Base-by-base conservation (phyloP, 2,888 invertebrate species). In the Polydrusus cervinus region DNA sequence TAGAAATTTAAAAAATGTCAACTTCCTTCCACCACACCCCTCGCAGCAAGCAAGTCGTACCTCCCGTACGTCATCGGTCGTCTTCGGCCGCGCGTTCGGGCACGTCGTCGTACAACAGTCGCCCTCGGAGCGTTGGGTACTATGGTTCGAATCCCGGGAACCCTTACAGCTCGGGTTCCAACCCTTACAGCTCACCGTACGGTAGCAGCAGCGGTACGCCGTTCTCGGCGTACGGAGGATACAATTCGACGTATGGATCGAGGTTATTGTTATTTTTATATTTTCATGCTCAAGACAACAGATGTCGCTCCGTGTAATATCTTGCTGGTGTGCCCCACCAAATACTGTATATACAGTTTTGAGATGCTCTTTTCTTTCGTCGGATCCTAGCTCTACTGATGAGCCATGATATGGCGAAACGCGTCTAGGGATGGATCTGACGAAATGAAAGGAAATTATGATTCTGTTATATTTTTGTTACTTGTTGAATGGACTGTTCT, bases 1-100 rank as follows among this genome's bases (percentile, higher is more conserved):
- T n/a, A n/a, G n/a, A n/a, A n/a, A n/a, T n/a, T 25, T 1, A 16
- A 53, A 74, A 40, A 25, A 77, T 77, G 76, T 77, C 75, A 3
- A 71, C 57, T 10, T 77, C 77, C 14, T 78, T 57, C 51, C 73
- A 76, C 83, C 85, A 71, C 64, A 66, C 81, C 3, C 85, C 83
- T 72, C 82, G 83, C 53, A 83, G 82, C 67, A 85, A 83, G 71
- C 86, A 84, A 78, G 83, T 86, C 3, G 79, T 82, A 6, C 80
- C 84, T 8, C 83, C 85, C 7, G 67, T 83, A 14, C 83, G 84
- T n/a, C 68, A 83, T n/a, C 82, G 86, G n/a, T 86, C 87, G 1
- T 84, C 86, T 2, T 87, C 87, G 1, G 81, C 84, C 1, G 81
- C 83, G 16, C 80, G 86, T 62, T 83, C 81, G 53, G 49, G 78